These are phyloP conservation scores for Napeogenes sylphis DNA, from an alignment of 2,888 invertebrate genomes.

Conservation along the genomic window DNA sequence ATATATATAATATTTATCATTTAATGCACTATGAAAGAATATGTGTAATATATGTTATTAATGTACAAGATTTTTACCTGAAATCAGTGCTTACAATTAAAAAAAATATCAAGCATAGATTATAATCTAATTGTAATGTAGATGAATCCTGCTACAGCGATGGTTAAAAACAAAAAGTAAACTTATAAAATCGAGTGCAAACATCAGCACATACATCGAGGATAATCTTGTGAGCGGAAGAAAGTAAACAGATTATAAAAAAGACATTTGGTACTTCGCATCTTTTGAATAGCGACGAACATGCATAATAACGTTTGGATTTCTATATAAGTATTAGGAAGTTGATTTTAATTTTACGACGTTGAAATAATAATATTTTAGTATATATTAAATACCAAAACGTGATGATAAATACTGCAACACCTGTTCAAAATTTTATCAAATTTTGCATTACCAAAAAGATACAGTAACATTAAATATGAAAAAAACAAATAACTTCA, in stretches of 20 bases:
- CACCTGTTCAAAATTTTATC: no score
- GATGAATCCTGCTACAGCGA: not conserved
- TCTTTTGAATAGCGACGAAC: conserved; percentile 11
- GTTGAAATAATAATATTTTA: not conserved
- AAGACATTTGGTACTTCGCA: conserved; percentile 54
- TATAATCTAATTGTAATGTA: no score
- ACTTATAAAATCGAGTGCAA: conserved; percentile 44
- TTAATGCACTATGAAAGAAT: no score
- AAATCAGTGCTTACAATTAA: no score
- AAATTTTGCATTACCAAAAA: no score
- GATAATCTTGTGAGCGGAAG: conserved; percentile 63
- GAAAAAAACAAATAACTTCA: no score
- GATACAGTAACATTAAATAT: no score
- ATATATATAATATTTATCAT: no score
- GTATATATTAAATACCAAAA: not conserved
- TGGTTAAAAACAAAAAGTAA: conserved; percentile 18
- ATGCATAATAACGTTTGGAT: conserved; percentile 7
- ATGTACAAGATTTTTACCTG: no score
- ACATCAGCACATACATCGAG: conserved; percentile 59
- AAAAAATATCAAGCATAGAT: no score
- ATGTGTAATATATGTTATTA: no score
- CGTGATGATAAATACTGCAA: no score
- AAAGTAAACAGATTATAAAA: conserved; percentile 74
- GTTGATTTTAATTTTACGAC: not conserved
- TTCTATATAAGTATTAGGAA: not conserved